Base-by-base conservation (phyloP, 1,140 invertebrate genomes). In the Hydropsyche tenuis region DNA sequence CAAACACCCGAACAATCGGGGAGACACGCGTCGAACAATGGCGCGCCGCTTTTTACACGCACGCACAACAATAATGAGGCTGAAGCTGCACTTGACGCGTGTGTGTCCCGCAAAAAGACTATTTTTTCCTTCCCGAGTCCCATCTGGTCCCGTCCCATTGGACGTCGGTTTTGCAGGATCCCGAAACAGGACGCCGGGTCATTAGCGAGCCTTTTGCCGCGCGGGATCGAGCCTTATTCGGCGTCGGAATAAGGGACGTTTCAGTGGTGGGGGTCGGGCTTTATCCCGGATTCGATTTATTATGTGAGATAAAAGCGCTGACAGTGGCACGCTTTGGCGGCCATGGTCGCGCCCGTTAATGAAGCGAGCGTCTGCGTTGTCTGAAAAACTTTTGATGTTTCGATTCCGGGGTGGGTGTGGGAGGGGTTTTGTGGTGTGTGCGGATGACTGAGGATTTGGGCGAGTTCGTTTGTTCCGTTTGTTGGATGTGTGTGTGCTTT, bases 301-400 rank as follows among this genome's bases (percentile, higher is more conserved):
- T 71, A 71, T 60, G 69, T 71, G 69, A 71, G 69, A 71, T 71
- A 71, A 71, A 71, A 71, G 69, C 69, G 30, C 69, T 71, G 69
- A 71, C 69, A 71, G 53, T 20, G 27, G 27, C 69, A 71, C 48
- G 16, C 69, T 71, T 27, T 12, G 69, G 27, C 30, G 23, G 23
- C 63, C 30, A 4, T 12, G 5, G 23, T n/a, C 27, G 30, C 30
- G 1, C 27, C 63, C 22, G 23, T 25, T 60, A 60, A 60, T 60
- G 56, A 60, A 60, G 56, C 56, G 22, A 9, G 48, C n/a, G 56
- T 4, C 51, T n/a, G 14, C n/a, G 3, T 3, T 53, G 22, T 4
- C 11, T 12, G 22, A 60, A 60, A 60, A 60, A 60, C 56, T 60
- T 60, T 60, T 60, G 56, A 60, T 20, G 56, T 60, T 60, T 60